Evolutionary conservation across 2,888 invertebrate species (phyloP), one percentile per base, ranked within the genome.

Genomic region (Dolomedes plantarius): DNA sequence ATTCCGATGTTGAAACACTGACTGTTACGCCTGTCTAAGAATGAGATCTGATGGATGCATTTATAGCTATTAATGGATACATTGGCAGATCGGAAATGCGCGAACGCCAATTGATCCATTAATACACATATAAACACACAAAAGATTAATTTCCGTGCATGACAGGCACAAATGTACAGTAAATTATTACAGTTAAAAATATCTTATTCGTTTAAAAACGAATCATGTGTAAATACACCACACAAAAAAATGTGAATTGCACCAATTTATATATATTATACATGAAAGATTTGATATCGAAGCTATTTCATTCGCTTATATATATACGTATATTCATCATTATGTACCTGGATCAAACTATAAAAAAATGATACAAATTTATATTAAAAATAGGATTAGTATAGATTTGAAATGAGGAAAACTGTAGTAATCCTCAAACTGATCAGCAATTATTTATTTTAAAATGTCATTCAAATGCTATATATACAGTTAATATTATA

Each of bases 1-100:
- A 86, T 80, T 86, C 86, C 80, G 86, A 86, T 36, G 80, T 86
- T 32, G 86, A 86, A 56, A 86, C 86, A 39, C 39, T 86, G 13
- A 86, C 86, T 27, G 86, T 86, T 19, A 86, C 86, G 9, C 86
- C 86, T 46, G 86, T 86, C n/a, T 86, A 76, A 80, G 36, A 6
- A 56, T 3, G 19, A 23, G 56, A 23, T n/a, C 16, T 31, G 74
- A 56, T 81, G 80, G 80, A 74, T 81, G 80, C 67, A 74, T 81
- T 74, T 56, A n/a, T 29, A 36, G 9, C 23, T 64, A 28, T 56
- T n/a, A 56, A 56, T 23, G 27, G 36, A 36, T 11, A 13, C 9
- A n/a, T 0, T 9, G 2, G 23, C 9, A 9, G 3, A 13, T 46
- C 5, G n/a, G 13, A 46, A 13, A 65, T 23, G n/a, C 74, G 56